phyloP scores from a whole-genome alignment of 2,888 invertebrate genomes.

The Diabrotica balteata region DNA sequence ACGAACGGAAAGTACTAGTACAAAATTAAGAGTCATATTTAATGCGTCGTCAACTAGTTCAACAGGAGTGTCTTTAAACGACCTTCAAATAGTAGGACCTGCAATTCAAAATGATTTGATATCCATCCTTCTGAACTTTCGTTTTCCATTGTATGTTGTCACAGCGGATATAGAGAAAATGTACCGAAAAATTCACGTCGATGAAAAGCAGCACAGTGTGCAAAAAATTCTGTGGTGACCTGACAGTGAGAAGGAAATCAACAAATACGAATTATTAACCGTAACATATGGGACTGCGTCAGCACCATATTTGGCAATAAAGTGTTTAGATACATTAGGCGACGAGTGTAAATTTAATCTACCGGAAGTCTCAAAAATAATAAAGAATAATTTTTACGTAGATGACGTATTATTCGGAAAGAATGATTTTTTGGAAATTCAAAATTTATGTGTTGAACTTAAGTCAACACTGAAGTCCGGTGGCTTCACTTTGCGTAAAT shows the following conservation, averaged over 20 bases:
- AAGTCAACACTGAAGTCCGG: too few relatives aligned
- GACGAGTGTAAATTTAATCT: too few relatives aligned
- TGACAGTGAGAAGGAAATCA: background rate
- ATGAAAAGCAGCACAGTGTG: background rate
- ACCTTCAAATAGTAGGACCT: background rate
- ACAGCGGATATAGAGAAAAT: background rate
- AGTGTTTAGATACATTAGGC: too few relatives aligned
- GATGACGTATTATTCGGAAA: too few relatives aligned
- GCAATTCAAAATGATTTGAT: background rate
- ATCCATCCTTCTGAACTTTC: background rate
- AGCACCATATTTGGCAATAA: too few relatives aligned
- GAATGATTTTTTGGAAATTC: too few relatives aligned
- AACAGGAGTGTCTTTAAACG: conserved; percentile 27
- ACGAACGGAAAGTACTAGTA: conserved; percentile 9
- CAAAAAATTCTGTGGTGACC: background rate
- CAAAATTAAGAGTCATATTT: conserved; percentile 31
- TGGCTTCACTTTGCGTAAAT: too few relatives aligned
- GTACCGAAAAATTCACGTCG: background rate
- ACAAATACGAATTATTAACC: too few relatives aligned
- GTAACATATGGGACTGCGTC: too few relatives aligned
- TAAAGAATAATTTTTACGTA: too few relatives aligned
- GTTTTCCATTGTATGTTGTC: background rate
- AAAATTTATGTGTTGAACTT: too few relatives aligned
- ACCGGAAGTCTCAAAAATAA: too few relatives aligned
- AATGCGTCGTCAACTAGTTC: conserved; percentile 32